Evolutionary conservation across 1,140 invertebrate genomes (phyloP), one percentile per base, ranked within the genome.

Genomic region (Magallana gigas): DNA sequence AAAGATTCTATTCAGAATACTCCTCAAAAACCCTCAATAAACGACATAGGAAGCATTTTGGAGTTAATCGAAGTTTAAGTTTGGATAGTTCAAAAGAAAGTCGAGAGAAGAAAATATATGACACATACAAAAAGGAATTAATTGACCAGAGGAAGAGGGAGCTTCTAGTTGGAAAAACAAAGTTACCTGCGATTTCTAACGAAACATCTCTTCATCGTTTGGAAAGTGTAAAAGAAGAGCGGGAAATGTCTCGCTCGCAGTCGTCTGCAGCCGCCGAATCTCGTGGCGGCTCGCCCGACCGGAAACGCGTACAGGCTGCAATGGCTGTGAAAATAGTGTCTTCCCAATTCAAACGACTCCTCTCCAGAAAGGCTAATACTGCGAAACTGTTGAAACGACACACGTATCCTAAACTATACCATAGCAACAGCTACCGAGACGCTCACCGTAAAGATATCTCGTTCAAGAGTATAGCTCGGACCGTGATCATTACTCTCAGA

Each of bases 101-200:
- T 29, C 11, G 36, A 9, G 68, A 29, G 14, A 76, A 76, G 23
- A 23, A 76, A 23, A 76, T 29, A 36, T 76, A 76, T 76, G 68
- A 76, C 23, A 76, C 18, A 29, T 76, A 76, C 36, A 76, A 76
- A 76, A 76, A 29, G 68, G 68, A 76, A 76, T 76, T 76, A 76
- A 76, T 76, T 76, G 68, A 76, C 8, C 23, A 76, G 23, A 18
- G 36, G 12, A 76, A 76, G 14, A 18, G 23, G 23, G 68, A 76
- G 14, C 36, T 76, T 29, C 68, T 18, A 12, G 36, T 29, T 29
- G 23, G 68, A 29, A 18, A 23, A 29, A 76, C 23, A 12, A 76
- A 76, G 36, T 76, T 76, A 23, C 23, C 68, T 6, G 36, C 18
- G 36, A 18, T 76, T 29, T 48, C 23, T 9, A 76, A 18, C 9